These are phyloP conservation scores for Itoplectis maculator DNA, from an alignment of 2,888 invertebrate genomes.

Conservation along the genomic window DNA sequence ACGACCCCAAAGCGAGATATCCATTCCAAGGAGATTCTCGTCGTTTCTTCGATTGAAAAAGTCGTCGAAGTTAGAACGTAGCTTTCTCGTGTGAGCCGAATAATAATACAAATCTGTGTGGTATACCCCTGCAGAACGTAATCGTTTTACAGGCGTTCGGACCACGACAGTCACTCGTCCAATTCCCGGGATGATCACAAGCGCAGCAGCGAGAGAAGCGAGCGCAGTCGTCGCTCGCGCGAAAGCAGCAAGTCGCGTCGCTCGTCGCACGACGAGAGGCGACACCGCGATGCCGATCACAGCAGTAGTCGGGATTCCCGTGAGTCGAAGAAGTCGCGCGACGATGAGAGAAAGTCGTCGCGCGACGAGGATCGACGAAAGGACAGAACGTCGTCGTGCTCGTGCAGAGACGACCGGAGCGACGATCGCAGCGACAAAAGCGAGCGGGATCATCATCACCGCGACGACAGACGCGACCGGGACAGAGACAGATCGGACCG, in stretches of 20 bases:
- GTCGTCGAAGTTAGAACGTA: conserved; percentile 50
- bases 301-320: conserved; percentile 75
- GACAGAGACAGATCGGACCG: conserved; percentile 76
- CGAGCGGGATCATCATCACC: conserved; percentile 79
- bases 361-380: conserved; percentile 79
- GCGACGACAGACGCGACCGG: conserved; percentile 80
- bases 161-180: conserved; percentile 78
- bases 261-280: conserved; percentile 78
- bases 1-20: neutral
- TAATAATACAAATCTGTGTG: conserved; percentile 85
- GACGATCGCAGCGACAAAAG: conserved; percentile 76
- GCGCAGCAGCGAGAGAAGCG: conserved; percentile 73
- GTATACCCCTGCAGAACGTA: conserved; percentile 85
- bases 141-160: conserved; percentile 84
- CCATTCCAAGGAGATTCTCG: neutral
- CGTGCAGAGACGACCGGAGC: conserved; percentile 75
- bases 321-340: conserved; percentile 76
- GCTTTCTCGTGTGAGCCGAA: conserved; percentile 74
- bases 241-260: conserved; percentile 75
- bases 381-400: conserved; percentile 74
- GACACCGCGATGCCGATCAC: conserved; percentile 74
- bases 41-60: conserved; percentile 51
- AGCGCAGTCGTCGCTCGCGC: conserved; percentile 73
- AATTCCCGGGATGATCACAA: conserved; percentile 78
- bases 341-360: conserved; percentile 76